A percentile compares a stretch with the other conserved stretches of the same genome.
Conservation (phyloP, 2,888 invertebrate species). For the Luperina nickerlii region DNA sequence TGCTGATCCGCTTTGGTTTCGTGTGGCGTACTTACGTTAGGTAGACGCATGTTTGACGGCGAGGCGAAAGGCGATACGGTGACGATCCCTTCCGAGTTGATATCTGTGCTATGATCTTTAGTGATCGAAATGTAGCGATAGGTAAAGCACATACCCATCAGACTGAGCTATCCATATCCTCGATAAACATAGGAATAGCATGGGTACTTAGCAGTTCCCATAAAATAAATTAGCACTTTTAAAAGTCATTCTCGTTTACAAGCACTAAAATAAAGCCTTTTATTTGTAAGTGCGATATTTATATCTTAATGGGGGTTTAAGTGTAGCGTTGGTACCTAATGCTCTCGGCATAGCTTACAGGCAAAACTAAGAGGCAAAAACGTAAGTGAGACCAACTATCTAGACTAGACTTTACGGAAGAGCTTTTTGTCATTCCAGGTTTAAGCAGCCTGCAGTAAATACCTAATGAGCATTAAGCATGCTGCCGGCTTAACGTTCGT, state of each 20-base stretch:
- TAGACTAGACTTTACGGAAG: slow-evolving; percentile 53
- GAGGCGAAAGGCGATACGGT: too few species aligned
- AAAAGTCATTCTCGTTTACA: slow-evolving; percentile 38
- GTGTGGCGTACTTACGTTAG: too few species aligned
- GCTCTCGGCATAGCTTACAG: slow-evolving; percentile 56
- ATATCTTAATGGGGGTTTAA: slow-evolving; percentile 52
- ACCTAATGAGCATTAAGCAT: slow-evolving; percentile 56
- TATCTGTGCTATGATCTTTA: too few species aligned
- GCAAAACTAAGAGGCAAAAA: slow-evolving; percentile 54
- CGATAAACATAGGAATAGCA: neutral
- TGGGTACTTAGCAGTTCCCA: neutral
- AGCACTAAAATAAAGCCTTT: slow-evolving; percentile 40
- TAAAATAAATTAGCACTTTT: slow-evolving; percentile 23
- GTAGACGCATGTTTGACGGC: too few species aligned
- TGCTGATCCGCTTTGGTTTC: too few species aligned
- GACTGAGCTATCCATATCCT: neutral
- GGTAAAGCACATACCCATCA: neutral
- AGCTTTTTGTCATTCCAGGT: slow-evolving; percentile 56
- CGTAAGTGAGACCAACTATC: slow-evolving; percentile 59
- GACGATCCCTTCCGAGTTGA: too few species aligned
- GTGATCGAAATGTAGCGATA: neutral
- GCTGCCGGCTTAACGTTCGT: slow-evolving; percentile 26
- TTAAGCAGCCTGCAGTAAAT: slow-evolving; percentile 60
- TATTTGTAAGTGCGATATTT: slow-evolving; percentile 48
- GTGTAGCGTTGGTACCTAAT: slow-evolving; percentile 39